Percentiles rank a stretch among this genome's conserved stretches.
Conservation (phyloP, 2,888 invertebrate genomes). For the Callimorpha dominula region DNA sequence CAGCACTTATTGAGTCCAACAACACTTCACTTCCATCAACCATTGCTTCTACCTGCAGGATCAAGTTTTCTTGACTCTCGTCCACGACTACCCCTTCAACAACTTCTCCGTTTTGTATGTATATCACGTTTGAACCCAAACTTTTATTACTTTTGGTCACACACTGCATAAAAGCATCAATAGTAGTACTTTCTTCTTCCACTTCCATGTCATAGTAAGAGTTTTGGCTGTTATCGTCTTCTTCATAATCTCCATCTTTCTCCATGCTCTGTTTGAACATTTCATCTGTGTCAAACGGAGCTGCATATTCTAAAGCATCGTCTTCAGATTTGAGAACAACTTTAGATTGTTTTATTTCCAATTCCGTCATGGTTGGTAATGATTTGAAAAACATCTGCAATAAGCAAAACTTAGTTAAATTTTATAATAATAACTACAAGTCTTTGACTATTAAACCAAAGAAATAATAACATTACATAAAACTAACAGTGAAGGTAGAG, state of each 20-base stretch:
- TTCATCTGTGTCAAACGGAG: constrained; percentile 19
- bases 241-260: background rate
- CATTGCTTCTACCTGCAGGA: constrained; percentile 30
- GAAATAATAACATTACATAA: no score
- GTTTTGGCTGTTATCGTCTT: background rate
- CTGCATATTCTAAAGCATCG: background rate
- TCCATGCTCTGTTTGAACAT: background rate
- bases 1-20: background rate
- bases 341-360: constrained; percentile 64
- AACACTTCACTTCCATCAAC: constrained; percentile 14
- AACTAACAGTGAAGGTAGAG: no score
- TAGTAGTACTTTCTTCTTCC: background rate
- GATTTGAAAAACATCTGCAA: constrained; percentile 77
- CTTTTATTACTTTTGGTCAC: constrained; percentile 12
- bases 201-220: background rate
- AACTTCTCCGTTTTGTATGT: constrained; percentile 42
- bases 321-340: constrained; percentile 53
- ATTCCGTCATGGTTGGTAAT: constrained; percentile 67
- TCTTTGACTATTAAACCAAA: no score
- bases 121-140: constrained; percentile 26
- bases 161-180: constrained; percentile 36
- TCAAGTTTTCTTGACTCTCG: constrained; percentile 1
- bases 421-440: no score
- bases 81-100: constrained; percentile 6
- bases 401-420: background rate